These are phyloP conservation scores for Sula dactylatra DNA, from an alignment of 2,113 vertebrate genomes.

Conservation along the genomic window DNA sequence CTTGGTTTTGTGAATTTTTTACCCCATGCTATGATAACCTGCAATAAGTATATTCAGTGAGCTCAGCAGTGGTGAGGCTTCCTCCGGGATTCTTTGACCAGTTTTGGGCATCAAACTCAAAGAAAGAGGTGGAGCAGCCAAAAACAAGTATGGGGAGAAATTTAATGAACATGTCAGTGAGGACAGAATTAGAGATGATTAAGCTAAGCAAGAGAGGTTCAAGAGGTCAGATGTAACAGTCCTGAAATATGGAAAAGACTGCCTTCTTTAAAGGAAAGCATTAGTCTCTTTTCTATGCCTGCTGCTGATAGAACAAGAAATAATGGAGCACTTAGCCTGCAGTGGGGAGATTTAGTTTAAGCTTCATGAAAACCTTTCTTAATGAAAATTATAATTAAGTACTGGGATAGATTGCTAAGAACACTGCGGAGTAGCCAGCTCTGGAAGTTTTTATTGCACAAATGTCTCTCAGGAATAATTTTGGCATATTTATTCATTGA, in stretches of 20 bases:
- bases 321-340: neutral
- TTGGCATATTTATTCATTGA: neutral
- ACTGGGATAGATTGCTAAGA: neutral
- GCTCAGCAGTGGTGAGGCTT: neutral
- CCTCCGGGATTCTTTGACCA: neutral
- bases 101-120: neutral
- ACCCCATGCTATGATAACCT: neutral
- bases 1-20: neutral
- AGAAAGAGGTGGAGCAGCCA: neutral
- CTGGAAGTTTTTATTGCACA: neutral
- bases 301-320: neutral
- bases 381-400: neutral
- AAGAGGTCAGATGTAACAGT: neutral
- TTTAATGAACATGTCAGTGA: neutral
- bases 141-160: neutral
- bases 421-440: neutral
- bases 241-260: neutral
- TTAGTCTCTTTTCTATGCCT: neutral
- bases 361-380: neutral
- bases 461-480: neutral
- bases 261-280: neutral
- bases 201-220: neutral
- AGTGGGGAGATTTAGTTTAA: neutral
- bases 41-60: neutral
- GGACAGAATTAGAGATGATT: neutral